Evolutionary conservation across 2,797 vertebrate species (phyloP).

Genomic region (Apogon talboti): DNA sequence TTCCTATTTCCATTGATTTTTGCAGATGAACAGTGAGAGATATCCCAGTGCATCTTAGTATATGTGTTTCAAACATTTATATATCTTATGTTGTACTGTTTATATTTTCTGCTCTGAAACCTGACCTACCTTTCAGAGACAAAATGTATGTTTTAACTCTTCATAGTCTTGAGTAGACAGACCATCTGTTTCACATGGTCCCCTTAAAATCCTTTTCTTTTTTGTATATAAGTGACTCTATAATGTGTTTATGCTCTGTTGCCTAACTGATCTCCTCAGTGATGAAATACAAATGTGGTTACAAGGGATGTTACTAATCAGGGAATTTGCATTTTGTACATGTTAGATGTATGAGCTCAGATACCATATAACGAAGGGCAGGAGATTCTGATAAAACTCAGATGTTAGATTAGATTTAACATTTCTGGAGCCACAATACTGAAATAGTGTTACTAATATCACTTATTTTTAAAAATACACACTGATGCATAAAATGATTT

Average conservation of each 20-base stretch:
- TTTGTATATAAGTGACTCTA: constrained; percentile 6
- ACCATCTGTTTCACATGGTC: constrained; percentile 26
- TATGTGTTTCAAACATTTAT: constrained; percentile 10
- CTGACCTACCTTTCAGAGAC: not conserved
- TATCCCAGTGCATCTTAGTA: constrained; percentile 31
- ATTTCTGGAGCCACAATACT: not conserved
- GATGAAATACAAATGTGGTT: constrained; percentile 20
- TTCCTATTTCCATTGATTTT: constrained; percentile 5
- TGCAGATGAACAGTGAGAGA: constrained; percentile 14
- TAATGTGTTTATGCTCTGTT: constrained; percentile 4
- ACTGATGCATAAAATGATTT: no score
- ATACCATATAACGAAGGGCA: not conserved
- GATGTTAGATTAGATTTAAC: not conserved
- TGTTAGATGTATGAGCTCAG: not conserved
- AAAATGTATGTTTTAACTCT: constrained; percentile 6
- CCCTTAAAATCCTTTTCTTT: not conserved
- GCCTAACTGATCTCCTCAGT: constrained; percentile 4
- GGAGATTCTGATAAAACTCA: constrained; percentile 8
- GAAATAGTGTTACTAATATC: not conserved
- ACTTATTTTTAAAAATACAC: no score
- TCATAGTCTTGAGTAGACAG: not conserved
- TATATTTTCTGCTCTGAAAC: constrained; percentile 5
- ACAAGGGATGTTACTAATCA: constrained; percentile 1
- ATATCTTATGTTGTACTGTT: constrained; percentile 10
- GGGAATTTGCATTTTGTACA: constrained; percentile 14